Evolutionary conservation across 2,888 invertebrate genomes (phyloP), one percentile per base, ranked within the genome.

Genomic region (Drosophila meridionalis): DNA sequence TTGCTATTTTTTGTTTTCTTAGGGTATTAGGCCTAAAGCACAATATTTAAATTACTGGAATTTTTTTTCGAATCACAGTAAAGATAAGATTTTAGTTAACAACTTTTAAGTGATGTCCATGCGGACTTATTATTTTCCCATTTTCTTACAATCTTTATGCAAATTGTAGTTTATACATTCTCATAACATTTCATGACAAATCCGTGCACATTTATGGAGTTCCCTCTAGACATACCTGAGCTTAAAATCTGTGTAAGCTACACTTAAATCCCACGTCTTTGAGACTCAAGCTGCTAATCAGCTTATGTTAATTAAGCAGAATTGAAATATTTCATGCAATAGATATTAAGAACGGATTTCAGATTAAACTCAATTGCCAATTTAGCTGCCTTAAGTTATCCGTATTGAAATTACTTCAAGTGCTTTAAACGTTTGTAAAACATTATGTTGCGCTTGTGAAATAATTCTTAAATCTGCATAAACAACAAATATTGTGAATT

Each of bases 401-500:
- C 7, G 3, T n/a, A 40, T 6, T 14, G 6, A 34, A 34, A 30
- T 32, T 53, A 32, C 12, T 11, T 0, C 0, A 40, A 40, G 3
- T 30, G n/a, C 56, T 26, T 12, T 42, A 53, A 12, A 14, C 26
- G 11, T n/a, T 2, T n/a, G 0, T 5, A 32, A 20, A 4, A 32
- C 14, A n/a, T 30, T 40, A 6, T 26, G 38, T 8, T 7, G 2
- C 7, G 2, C 9, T 52, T 47, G 36, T 58, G 2, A 26, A 40
- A 40, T 14, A 14, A 20, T 34, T 20, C n/a, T 9, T 3, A 45
- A 64, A 53, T 55, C 55, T 47, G 64, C 64, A 52, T 40, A 43
- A 73, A 14, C 45, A 38, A 58, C 57, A 56, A 69, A 59, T 79
- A 52, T 47, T 58, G 58, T 45, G 64, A 77, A 66, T 62, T 60